Conservation (phyloP, 2,797 vertebrate species). For the Phylloscopus collybita region DNA sequence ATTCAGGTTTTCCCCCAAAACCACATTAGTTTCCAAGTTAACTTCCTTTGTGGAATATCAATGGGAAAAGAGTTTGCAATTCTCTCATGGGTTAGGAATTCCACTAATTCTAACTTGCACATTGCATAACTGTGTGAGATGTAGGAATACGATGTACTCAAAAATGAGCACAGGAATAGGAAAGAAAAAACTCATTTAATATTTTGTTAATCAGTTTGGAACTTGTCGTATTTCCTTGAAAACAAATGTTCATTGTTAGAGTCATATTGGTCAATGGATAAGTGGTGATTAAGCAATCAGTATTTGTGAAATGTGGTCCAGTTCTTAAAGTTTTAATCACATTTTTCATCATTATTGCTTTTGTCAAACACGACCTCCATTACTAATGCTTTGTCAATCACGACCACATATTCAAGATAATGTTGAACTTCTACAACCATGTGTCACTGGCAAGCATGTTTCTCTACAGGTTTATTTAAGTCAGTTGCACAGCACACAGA, state of each 20-base stretch:
- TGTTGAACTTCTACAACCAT: not conserved
- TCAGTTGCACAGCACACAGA: not conserved
- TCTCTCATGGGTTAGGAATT: conserved; percentile 82
- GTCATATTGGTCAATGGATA: not conserved
- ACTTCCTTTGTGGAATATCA: conserved; percentile 79
- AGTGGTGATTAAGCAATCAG: conserved; percentile 51
- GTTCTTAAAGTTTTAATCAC: conserved; percentile 38
- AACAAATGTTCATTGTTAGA: conserved; percentile 35
- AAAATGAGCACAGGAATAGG: conserved; percentile 19
- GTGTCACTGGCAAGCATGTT: not conserved
- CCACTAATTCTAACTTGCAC: conserved; percentile 69
- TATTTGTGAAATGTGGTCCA: conserved; percentile 35
- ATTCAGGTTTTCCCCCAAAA: conserved; percentile 74
- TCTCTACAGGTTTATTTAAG: not conserved
- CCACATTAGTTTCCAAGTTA: conserved; percentile 78
- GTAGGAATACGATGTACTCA: conserved; percentile 37
- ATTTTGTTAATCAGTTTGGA: conserved; percentile 38
- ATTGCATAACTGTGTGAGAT: conserved; percentile 62
- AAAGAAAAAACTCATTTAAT: conserved; percentile 19
- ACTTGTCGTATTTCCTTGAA: conserved; percentile 1
- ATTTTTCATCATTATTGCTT: not conserved
- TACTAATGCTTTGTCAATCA: not conserved
- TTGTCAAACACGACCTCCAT: not conserved
- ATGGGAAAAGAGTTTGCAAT: conserved; percentile 74
- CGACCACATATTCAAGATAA: not conserved